Conservation (phyloP, 2,888 invertebrate genomes). For the Drosophila ochracea region DNA sequence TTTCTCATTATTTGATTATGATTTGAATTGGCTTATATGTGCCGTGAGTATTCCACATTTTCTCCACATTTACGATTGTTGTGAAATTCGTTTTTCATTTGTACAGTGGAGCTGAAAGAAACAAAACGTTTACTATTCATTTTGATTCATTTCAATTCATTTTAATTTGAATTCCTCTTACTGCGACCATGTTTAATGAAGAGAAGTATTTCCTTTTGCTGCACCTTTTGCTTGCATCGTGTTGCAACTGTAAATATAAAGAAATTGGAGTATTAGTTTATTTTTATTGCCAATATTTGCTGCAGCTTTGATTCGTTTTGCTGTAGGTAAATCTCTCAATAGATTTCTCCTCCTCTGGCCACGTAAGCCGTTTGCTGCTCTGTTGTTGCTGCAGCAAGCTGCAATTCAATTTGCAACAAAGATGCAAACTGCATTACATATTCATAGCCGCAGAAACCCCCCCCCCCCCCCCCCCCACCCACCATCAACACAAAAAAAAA, state of each 20-base stretch:
- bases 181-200: background rate
- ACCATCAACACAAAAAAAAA: background rate
- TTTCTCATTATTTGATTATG: slow-evolving; percentile 48
- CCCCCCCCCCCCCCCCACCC: accelerated
- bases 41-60: background rate
- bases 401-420: slow-evolving; percentile 75
- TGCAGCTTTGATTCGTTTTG: slow-evolving; percentile 8
- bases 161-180: background rate
- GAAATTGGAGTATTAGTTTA: background rate
- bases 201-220: background rate
- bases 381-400: slow-evolving; percentile 25
- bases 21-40: slow-evolving; percentile 22
- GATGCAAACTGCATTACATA: slow-evolving; percentile 53
- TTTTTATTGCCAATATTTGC: background rate
- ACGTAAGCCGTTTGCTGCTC: slow-evolving; percentile 60
- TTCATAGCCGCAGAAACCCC: slow-evolving; percentile 45
- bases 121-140: background rate
- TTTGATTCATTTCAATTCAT: background rate
- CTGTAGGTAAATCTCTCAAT: slow-evolving; percentile 49
- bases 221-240: background rate
- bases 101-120: slow-evolving; percentile 7
- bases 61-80: slow-evolving; percentile 28
- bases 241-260: slow-evolving; percentile 34
- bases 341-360: slow-evolving; percentile 55
- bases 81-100: slow-evolving; percentile 39